A percentile compares a stretch with the other conserved stretches of the same genome.
phyloP scores from a whole-genome alignment of 1,140 invertebrate species.

The Macrocentrus cingulum region DNA sequence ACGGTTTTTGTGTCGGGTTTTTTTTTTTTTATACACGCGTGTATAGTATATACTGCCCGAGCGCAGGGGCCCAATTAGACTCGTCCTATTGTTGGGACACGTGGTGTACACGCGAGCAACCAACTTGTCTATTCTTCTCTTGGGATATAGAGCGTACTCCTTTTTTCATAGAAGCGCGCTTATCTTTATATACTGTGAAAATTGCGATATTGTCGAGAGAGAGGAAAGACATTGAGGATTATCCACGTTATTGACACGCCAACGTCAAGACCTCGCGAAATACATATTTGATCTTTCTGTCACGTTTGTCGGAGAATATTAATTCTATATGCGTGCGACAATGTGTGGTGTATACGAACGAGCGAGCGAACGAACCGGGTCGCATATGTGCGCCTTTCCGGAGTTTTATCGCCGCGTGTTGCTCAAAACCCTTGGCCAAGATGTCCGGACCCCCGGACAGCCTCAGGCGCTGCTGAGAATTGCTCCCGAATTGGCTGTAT shows the following conservation, averaged over 20 bases:
- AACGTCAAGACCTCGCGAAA: conserved; percentile 33
- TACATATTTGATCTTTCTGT: conserved; percentile 58
- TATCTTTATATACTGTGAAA: background rate
- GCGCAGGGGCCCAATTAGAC: conserved; percentile 50
- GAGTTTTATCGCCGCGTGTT: conserved; percentile 38
- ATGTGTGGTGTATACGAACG: background rate
- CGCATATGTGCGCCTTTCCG: conserved; percentile 28
- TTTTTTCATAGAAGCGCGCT: background rate
- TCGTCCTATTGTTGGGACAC: conserved; percentile 51
- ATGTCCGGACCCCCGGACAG: conserved; percentile 33
- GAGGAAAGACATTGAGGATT: background rate
- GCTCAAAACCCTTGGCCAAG: conserved; percentile 19
- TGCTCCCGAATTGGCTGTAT: conserved; percentile 48
- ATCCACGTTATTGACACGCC: conserved; percentile 29
- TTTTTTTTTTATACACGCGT: conserved; percentile 25
- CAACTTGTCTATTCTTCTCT: conserved; percentile 15
- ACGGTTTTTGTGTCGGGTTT: conserved; percentile 39
- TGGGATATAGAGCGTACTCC: background rate
- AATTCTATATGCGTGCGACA: conserved; percentile 21
- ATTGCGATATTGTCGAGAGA: background rate
- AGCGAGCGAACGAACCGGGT: conserved; percentile 3
- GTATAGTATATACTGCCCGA: conserved; percentile 31
- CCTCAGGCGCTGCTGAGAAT: conserved; percentile 43
- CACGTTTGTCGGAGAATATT: conserved; percentile 57
- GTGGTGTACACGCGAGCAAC: conserved; percentile 52